Evolutionary conservation across 2,888 invertebrate species (phyloP).

Genomic region (Rosalia funebris): DNA sequence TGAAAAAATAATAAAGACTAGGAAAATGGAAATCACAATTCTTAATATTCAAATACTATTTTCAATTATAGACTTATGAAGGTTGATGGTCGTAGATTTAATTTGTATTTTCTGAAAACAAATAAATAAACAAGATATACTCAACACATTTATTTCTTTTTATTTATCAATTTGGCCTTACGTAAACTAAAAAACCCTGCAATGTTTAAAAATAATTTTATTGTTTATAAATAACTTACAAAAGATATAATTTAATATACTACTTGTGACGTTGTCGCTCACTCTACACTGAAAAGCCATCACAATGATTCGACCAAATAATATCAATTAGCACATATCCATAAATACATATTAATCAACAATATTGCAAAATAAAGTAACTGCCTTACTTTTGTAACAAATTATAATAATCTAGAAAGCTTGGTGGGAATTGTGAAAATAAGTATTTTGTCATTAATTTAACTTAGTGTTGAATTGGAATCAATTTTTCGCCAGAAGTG

Average conservation of each 20-base stretch:
- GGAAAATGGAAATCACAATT: no score
- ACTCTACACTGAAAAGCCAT: slow-evolving; percentile 35
- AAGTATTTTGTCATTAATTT: slow-evolving; percentile 11
- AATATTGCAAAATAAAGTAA: slow-evolving; percentile 26
- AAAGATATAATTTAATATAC: slow-evolving; percentile 50
- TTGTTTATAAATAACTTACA: slow-evolving; percentile 64
- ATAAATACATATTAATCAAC: slow-evolving; percentile 34
- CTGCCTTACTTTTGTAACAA: slow-evolving; percentile 24
- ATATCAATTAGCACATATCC: slow-evolving; percentile 37
- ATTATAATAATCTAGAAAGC: slow-evolving; percentile 25
- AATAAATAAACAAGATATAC: no score
- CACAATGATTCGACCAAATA: slow-evolving; percentile 33
- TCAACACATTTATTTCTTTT: no score
- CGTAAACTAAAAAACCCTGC: slow-evolving; percentile 17
- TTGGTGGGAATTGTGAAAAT: slow-evolving; percentile 24
- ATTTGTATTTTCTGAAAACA: no score
- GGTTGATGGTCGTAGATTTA: no score
- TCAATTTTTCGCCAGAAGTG: slow-evolving; percentile 81
- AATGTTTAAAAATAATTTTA: slow-evolving; percentile 52
- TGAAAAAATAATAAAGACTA: no score
- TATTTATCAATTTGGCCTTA: no score
- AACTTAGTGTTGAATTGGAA: slow-evolving; percentile 78
- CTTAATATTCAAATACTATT: no score
- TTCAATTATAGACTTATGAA: no score
- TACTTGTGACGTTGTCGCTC: slow-evolving; percentile 38